A percentile compares a stretch with the other conserved stretches of the same genome.
Conservation (phyloP, 2,113 vertebrate genomes). For the Platichthys stellatus region DNA sequence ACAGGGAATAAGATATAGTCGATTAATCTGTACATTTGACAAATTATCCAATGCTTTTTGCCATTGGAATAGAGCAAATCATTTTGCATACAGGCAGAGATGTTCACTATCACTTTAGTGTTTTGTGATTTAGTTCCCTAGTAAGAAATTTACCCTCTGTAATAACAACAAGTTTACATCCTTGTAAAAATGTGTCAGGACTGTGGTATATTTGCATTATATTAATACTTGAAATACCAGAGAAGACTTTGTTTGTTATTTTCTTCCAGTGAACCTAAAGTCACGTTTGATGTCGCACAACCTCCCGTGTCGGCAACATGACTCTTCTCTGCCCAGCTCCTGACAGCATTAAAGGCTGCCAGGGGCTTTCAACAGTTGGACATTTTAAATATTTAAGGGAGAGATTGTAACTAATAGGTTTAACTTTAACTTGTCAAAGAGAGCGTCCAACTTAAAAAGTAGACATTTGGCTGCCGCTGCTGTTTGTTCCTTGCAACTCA, state of each 20-base stretch:
- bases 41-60: too few relatives aligned
- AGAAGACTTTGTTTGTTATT: too few relatives aligned
- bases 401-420: conserved; percentile 56
- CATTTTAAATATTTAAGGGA: conserved; percentile 72
- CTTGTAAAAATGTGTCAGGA: too few relatives aligned
- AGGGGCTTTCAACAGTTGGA: conserved; percentile 59
- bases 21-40: too few relatives aligned
- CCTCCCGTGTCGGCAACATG: conserved; percentile 17
- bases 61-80: too few relatives aligned
- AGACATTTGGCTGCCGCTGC: conserved; percentile 43
- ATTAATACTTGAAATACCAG: too few relatives aligned
- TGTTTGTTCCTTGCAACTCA: conserved; percentile 50
- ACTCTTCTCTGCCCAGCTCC: conserved; percentile 25
- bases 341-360: conserved; percentile 26
- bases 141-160: too few relatives aligned
- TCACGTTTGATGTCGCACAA: conserved; percentile 11
- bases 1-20: too few relatives aligned
- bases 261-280: not conserved
- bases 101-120: not conserved
- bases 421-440: conserved; percentile 47
- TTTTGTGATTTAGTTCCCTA: not conserved
- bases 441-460: conserved; percentile 16
- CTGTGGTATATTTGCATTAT: too few relatives aligned
- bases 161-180: too few relatives aligned
- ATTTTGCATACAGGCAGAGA: not conserved